Evolutionary conservation across 2,888 invertebrate species (phyloP).

Genomic region (Beris chalybata): DNA sequence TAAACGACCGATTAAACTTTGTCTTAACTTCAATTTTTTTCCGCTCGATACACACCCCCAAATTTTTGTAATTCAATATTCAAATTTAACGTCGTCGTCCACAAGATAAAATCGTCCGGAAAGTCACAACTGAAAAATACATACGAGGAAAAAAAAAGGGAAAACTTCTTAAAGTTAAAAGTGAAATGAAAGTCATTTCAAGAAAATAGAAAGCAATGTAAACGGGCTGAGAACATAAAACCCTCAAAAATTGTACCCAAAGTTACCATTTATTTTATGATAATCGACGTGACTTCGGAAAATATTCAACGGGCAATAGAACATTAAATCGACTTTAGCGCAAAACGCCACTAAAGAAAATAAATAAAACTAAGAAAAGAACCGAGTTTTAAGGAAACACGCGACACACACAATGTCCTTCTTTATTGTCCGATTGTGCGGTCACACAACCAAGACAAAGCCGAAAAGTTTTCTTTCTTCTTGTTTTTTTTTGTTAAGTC

Average conservation of each 20-base stretch:
- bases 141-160: background rate
- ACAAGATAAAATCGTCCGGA: constrained; percentile 18
- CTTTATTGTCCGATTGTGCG: too few species aligned
- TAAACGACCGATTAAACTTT: constrained; percentile 10
- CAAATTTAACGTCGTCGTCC: constrained; percentile 10
- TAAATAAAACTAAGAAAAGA: too few species aligned
- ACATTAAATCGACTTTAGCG: constrained; percentile 2
- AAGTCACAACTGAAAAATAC: constrained; percentile 16
- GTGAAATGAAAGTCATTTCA: constrained; percentile 18
- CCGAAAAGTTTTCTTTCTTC: too few species aligned
- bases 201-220: constrained; percentile 4
- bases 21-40: constrained; percentile 3
- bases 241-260: constrained; percentile 14
- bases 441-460: too few species aligned
- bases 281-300: constrained; percentile 21
- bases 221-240: constrained; percentile 5
- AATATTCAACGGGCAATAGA: constrained; percentile 6
- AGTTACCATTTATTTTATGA: constrained; percentile 22
- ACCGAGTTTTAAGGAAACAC: too few species aligned
- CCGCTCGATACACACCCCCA: background rate
- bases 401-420: too few species aligned
- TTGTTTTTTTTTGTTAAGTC: too few species aligned
- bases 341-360: too few species aligned
- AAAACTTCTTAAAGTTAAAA: constrained; percentile 5
- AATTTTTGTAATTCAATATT: constrained; percentile 10